phyloP scores from a whole-genome alignment of 2,797 vertebrate species.

The Macrochelys suwanniensis region DNA sequence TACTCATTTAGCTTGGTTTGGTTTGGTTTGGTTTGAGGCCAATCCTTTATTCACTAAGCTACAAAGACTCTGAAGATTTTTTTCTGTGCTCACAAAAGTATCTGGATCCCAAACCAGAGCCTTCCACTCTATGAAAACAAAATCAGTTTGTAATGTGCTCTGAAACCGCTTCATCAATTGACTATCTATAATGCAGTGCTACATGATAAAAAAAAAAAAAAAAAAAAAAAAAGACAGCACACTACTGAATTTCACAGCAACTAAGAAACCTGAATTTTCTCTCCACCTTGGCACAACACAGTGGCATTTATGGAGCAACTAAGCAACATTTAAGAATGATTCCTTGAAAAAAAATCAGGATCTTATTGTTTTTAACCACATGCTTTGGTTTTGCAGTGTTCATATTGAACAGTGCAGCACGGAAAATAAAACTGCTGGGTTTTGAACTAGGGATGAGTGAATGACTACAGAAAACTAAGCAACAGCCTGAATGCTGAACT shows the following conservation, averaged over 20 bases:
- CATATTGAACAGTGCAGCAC: not conserved
- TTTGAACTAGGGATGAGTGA: not conserved
- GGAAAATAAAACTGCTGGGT: not conserved
- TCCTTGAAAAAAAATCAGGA: not conserved
- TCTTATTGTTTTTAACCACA: not conserved
- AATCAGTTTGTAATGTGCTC: constrained; percentile 30
- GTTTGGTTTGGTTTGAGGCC: constrained; percentile 71
- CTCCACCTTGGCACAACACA: not conserved
- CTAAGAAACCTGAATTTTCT: not conserved
- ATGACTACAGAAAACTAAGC: not conserved
- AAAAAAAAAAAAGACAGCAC: constrained; percentile 22
- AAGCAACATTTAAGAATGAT: constrained; percentile 19
- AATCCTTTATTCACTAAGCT: constrained; percentile 69
- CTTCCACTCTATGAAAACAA: constrained; percentile 36
- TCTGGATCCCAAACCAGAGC: constrained; percentile 41
- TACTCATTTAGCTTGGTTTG: constrained; percentile 64
- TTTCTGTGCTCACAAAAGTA: constrained; percentile 52
- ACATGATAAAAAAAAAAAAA: not conserved
- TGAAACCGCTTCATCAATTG: not conserved
- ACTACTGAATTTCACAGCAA: constrained; percentile 34
- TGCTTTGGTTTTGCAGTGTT: not conserved
- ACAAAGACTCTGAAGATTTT: constrained; percentile 55
- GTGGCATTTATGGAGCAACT: not conserved
- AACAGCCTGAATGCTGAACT: not conserved
- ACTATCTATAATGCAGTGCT: not conserved